phyloP scores from a whole-genome alignment of 2,888 invertebrate genomes.

The Troilus luridus region DNA sequence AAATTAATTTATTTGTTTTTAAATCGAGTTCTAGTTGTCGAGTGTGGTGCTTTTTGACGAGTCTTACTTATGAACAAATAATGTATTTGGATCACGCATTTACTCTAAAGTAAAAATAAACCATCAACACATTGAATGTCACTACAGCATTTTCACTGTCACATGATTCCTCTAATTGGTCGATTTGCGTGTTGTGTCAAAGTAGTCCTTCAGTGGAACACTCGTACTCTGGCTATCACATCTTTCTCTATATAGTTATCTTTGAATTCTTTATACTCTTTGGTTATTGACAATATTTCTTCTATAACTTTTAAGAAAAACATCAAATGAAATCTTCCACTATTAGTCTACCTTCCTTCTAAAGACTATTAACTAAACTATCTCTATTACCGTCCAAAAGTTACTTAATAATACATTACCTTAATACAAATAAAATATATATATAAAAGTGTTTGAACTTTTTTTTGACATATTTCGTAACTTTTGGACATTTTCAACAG shows the following conservation, averaged over 20 bases:
- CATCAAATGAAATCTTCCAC: slow-evolving; percentile 41
- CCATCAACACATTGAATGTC: neutral
- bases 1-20: too few relatives aligned
- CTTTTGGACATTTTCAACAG: slow-evolving; percentile 58
- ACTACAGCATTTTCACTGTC: neutral
- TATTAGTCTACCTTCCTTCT: slow-evolving; percentile 21
- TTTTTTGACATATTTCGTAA: slow-evolving; percentile 5
- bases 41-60: too few relatives aligned
- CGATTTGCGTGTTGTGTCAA: slow-evolving; percentile 51
- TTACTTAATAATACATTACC: neutral
- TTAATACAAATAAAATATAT: neutral
- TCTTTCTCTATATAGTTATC: slow-evolving; percentile 50
- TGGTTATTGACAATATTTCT: slow-evolving; percentile 14
- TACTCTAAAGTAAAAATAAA: neutral
- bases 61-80: neutral
- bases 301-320: neutral
- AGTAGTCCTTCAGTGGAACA: slow-evolving; percentile 37
- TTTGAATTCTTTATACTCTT: neutral
- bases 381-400: slow-evolving; percentile 11
- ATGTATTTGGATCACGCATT: neutral
- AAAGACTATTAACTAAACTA: slow-evolving; percentile 21
- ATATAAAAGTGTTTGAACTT: neutral
- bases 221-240: slow-evolving; percentile 52
- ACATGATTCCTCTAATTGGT: neutral
- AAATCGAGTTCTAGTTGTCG: too few relatives aligned